Evolutionary conservation across 2,113 vertebrate species (phyloP).

Genomic region (Tricholaema leucomelas): DNA sequence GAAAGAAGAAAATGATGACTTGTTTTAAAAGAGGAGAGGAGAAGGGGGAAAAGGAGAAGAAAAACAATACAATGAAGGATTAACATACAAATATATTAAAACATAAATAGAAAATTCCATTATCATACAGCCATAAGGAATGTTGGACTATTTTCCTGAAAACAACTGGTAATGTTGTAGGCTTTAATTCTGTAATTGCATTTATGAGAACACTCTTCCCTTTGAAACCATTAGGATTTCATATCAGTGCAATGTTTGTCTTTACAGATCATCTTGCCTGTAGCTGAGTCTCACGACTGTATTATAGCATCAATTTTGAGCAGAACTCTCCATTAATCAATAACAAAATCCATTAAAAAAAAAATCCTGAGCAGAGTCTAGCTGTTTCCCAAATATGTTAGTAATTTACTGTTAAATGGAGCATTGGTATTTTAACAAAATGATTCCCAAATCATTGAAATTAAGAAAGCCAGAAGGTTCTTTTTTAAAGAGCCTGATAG

Average conservation of each 20-base stretch:
- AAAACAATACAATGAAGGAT: neutral
- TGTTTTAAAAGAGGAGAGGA: neutral
- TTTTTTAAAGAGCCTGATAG: neutral
- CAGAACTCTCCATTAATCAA: neutral
- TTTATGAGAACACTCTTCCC: neutral
- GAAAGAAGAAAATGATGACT: neutral
- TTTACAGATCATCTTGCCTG: neutral
- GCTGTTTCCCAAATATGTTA: neutral
- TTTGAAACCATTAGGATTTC: neutral
- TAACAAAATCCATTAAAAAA: neutral
- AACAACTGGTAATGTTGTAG: neutral
- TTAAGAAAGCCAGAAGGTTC: neutral
- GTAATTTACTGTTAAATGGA: neutral
- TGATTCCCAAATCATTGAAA: neutral
- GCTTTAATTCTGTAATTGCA: neutral
- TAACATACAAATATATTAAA: neutral
- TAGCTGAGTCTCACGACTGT: neutral
- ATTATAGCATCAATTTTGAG: neutral
- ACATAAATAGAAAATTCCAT: neutral
- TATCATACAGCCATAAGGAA: neutral
- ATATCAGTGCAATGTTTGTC: neutral
- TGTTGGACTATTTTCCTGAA: neutral
- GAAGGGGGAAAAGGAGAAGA: neutral
- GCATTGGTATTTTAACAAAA: neutral
- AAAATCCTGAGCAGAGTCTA: neutral